Evolutionary conservation across 2,113 vertebrate genomes (phyloP).

Genomic region (Microcebus griseorufus): DNA sequence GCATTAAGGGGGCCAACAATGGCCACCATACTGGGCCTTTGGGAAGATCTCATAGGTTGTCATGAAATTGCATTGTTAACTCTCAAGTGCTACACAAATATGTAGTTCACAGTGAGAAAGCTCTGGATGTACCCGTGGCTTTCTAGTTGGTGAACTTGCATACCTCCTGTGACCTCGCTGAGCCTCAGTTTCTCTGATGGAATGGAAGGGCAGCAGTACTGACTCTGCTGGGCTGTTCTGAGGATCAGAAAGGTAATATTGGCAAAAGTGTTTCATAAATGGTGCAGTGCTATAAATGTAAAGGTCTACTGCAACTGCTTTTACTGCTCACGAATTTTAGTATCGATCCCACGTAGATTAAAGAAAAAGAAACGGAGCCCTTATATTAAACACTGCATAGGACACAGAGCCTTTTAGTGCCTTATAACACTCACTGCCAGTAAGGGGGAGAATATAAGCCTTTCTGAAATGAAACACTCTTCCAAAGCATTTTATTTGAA

Average conservation of each 20-base stretch:
- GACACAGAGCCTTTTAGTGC: conserved; percentile 41
- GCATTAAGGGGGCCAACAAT: not conserved
- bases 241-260: not conserved
- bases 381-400: conserved; percentile 66
- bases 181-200: not conserved
- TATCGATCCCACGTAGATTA: conserved; percentile 51
- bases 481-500: conserved; percentile 49
- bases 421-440: conserved; percentile 52
- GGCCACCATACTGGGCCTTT: not conserved
- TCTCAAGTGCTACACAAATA: not conserved
- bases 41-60: not conserved
- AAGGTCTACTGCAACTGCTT: conserved; percentile 14
- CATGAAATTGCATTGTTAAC: not conserved
- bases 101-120: not conserved
- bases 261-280: conserved; percentile 62
- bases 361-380: conserved; percentile 38
- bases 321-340: conserved; percentile 21
- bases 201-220: not conserved
- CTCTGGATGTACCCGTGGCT: not conserved
- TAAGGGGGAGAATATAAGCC: conserved; percentile 48
- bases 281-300: not conserved
- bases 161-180: not conserved
- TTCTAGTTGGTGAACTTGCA: not conserved
- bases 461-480: conserved; percentile 73
- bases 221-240: not conserved